Base-by-base conservation (phyloP, 2,888 invertebrate genomes). In the Dryadula phaetusa region DNA sequence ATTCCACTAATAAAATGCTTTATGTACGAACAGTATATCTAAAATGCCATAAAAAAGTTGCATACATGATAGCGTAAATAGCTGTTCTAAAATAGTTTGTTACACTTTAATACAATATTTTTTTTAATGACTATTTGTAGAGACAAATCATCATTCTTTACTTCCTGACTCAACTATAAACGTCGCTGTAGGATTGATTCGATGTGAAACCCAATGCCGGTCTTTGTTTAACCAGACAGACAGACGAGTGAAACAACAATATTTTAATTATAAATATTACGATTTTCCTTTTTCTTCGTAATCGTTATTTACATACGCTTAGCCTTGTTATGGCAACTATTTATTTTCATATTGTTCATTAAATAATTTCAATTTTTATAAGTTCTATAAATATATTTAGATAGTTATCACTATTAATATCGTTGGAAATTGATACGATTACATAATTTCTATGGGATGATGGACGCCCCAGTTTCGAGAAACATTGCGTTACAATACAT, bases 381-480 rank as follows among this genome's bases (percentile, higher is more conserved):
- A n/a, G n/a, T n/a, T n/a, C n/a, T n/a, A n/a, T n/a, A n/a, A n/a
- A n/a, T n/a, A n/a, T n/a, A n/a, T n/a, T n/a, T n/a, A n/a, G n/a
- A n/a, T n/a, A n/a, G n/a, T n/a, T n/a, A n/a, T n/a, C n/a, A n/a
- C n/a, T n/a, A 58, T 47, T 47, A 53, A 28, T 60, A 67, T 62
- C 46, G 62, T 62, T 37, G 37, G 16, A 66, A 66, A 66, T 68
- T 66, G 42, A 56, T 42, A 18, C 25, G 47, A 64, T 71, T 71
- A 56, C 69, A 62, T 71, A 71, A 71, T 52, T 44, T 44, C 46
- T 44, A 64, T 62, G 70, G 69, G 71, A 75, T 73, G 74, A 73
- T 62, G 70, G 66, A 42, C 52, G 74, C 67, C 76, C 75, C 70
- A 75, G 75, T 71, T 76, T 67, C 72, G 62, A 72, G 60, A 64